Evolutionary conservation across 2,113 vertebrate genomes (phyloP), one percentile per base, ranked within the genome.

Genomic region (Canis aureus): DNA sequence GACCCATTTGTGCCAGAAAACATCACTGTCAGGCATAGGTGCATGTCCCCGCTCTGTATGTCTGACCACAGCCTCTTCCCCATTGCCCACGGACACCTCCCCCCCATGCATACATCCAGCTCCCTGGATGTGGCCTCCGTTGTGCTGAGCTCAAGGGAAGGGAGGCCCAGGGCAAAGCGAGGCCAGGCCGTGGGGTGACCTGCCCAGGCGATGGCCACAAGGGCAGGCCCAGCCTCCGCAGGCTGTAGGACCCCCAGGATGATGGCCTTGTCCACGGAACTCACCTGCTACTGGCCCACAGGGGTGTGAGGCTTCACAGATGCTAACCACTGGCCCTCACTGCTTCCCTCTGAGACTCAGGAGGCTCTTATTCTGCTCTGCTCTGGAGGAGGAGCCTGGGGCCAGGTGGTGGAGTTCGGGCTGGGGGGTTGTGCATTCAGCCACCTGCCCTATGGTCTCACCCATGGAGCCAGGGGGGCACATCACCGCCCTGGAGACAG

Each of bases 201-300:
- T 1, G 13, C 57, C 10, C 4, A 27, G 66, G 57, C 8, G 4
- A 22, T 23, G 19, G 57, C 4, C 11, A 12, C 38, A 19, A 2
- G 38, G 12, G 11, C 64, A 53, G 62, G 11, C 25, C 29, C 38
- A 27, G 22, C 29, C 62, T 8, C 11, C 29, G 4, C 85, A 20
- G 67, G 85, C n/a, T 1, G 16, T 19, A 38, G 23, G 55, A 57
- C 15, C 12, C 25, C 59, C 5, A 32, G 69, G 76, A 29, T 32
- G 69, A 60, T 57, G 29, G 35, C 43, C 43, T 43, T 43, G 27
- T n/a, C 7, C 20, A 8, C 5, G 1, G 29, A 3, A 2, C 23
- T 9, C 0, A 0, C 22, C 25, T 3, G 4, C 38, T 25, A 16
- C 12, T 20, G 17, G 27, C 59, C 49, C 16, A 3, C 2, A 43